phyloP scores from a whole-genome alignment of 2,113 vertebrate genomes.

The Euleptes europaea region DNA sequence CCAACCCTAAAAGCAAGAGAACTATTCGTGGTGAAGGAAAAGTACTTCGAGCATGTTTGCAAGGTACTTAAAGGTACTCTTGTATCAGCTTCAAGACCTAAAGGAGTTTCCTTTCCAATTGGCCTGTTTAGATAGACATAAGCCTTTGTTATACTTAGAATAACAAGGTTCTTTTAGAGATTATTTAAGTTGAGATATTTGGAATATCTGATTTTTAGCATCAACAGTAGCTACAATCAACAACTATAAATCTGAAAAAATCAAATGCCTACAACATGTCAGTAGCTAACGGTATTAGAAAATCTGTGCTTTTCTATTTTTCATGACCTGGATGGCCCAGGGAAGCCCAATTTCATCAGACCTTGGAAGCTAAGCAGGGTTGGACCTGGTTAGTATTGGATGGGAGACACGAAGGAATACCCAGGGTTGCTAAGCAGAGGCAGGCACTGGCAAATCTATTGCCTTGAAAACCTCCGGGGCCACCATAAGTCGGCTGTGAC shows the following conservation, averaged over 20 bases:
- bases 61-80: no score
- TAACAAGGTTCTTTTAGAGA: not conserved
- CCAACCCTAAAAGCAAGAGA: not conserved
- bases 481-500: no score
- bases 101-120: not conserved
- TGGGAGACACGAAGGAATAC: no score
- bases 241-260: not conserved
- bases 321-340: no score
- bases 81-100: not conserved
- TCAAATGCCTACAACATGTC: not conserved
- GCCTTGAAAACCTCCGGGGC: no score
- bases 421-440: no score
- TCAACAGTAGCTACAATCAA: not conserved
- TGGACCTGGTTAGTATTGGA: no score
- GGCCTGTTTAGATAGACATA: not conserved
- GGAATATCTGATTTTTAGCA: not conserved
- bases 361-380: no score
- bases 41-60: not conserved
- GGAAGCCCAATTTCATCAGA: no score
- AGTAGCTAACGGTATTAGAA: not conserved
- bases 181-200: not conserved
- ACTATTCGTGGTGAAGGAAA: not conserved
- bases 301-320: not conserved
- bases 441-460: no score
- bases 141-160: not conserved